A percentile compares a stretch with the other conserved stretches of the same genome.
phyloP scores from a whole-genome alignment of 2,797 vertebrate genomes.

The Myotis findleyi region DNA sequence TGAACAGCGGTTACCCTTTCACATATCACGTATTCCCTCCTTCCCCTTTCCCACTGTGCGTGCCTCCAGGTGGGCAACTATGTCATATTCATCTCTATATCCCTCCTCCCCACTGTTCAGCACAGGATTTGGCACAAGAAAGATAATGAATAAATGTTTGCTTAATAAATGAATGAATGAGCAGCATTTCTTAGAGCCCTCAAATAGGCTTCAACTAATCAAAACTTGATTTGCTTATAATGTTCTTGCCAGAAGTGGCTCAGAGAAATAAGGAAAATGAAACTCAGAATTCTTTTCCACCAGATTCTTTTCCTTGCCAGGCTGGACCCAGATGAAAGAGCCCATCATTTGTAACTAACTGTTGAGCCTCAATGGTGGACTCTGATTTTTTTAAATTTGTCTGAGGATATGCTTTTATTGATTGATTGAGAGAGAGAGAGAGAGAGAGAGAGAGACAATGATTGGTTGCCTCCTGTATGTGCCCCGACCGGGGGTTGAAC shows the following conservation, averaged over 20 bases:
- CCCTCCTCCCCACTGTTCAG: not conserved
- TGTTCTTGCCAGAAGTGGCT: conserved; percentile 26
- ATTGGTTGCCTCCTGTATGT: not conserved
- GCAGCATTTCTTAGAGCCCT: not conserved
- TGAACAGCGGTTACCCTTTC: not conserved
- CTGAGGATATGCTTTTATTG: not conserved
- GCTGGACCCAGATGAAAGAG: conserved; percentile 16
- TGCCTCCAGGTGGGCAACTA: not conserved
- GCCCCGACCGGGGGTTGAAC: not conserved
- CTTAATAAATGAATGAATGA: conserved; percentile 42
- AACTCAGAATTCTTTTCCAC: not conserved
- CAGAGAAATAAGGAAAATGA: conserved; percentile 57
- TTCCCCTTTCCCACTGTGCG: not conserved
- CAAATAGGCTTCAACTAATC: conserved; percentile 32
- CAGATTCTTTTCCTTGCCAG: not conserved
- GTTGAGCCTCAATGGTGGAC: not conserved
- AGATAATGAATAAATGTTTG: conserved; percentile 3
- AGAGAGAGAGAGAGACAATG: not conserved
- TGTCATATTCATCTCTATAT: not conserved
- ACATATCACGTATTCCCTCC: too few relatives aligned
- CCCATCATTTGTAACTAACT: conserved; percentile 22
- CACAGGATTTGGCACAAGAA: not conserved
- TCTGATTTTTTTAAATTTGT: not conserved
- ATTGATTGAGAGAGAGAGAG: not conserved
- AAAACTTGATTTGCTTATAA: conserved; percentile 62